Conservation (phyloP, 2,113 vertebrate genomes). For the Oostethus manadensis region DNA sequence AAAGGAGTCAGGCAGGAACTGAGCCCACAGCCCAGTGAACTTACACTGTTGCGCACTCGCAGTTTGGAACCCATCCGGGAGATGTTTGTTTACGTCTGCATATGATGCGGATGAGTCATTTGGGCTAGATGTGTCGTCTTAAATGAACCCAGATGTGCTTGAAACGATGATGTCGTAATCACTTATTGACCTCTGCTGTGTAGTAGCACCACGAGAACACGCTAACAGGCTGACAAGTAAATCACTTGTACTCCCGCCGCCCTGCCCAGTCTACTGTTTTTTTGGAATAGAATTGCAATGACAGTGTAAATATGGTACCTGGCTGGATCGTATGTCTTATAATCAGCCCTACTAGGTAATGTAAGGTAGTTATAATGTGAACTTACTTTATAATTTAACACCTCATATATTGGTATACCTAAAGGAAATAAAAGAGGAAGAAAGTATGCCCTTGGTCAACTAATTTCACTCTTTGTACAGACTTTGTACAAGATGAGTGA, state of each 20-base stretch:
- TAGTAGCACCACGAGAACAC: constrained; percentile 3
- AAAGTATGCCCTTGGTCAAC: too few species aligned
- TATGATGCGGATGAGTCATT: not conserved
- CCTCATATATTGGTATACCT: too few species aligned
- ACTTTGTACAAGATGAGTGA: too few species aligned
- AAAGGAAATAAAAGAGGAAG: too few species aligned
- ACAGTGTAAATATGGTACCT: not conserved
- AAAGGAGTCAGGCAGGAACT: constrained; percentile 17
- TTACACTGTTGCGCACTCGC: not conserved
- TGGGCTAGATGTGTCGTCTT: constrained; percentile 2
- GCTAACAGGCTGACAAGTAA: constrained; percentile 20
- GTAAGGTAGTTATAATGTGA: not conserved
- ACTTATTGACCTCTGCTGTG: constrained; percentile 6
- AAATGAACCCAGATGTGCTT: constrained; percentile 13
- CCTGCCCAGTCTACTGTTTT: constrained; percentile 31
- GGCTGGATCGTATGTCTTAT: too few species aligned
- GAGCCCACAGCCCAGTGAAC: constrained; percentile 8
- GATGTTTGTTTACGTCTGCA: constrained; percentile 19
- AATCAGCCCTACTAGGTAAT: not conserved
- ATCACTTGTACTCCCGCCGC: not conserved
- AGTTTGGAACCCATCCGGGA: constrained; percentile 3
- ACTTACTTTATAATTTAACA: not conserved
- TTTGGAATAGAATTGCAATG: constrained; percentile 7
- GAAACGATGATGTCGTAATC: constrained; percentile 7
- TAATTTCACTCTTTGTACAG: too few species aligned